These are phyloP conservation scores for Pelodiscus sinensis DNA, from an alignment of 2,113 vertebrate species.

Conservation along the genomic window DNA sequence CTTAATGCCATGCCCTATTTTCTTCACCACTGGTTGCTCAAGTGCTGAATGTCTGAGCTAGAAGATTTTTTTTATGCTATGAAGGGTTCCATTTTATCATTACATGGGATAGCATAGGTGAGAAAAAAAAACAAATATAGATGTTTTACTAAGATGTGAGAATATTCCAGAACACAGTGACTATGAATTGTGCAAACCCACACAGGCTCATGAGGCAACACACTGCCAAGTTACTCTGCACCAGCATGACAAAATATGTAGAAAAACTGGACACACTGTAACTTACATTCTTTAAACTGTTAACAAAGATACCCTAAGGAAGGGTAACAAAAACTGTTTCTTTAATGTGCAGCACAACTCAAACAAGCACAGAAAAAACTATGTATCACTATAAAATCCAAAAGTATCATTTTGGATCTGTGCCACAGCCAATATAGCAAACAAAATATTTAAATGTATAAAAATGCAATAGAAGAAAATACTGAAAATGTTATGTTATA, in stretches of 20 bases:
- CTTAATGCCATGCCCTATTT: background rate
- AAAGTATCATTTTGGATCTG: background rate
- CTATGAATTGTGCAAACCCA: background rate
- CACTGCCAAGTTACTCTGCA: background rate
- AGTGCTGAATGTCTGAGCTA: background rate
- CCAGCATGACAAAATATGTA: accelerated
- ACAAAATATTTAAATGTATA: background rate
- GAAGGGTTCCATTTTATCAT: background rate
- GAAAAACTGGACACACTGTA: background rate
- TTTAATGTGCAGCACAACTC: background rate
- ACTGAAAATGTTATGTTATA: background rate
- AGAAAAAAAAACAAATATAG: background rate
- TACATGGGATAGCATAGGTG: background rate
- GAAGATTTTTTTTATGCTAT: background rate
- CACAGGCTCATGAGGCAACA: background rate
- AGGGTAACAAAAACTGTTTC: background rate
- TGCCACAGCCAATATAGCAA: background rate
- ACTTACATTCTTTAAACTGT: background rate
- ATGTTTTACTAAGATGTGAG: background rate
- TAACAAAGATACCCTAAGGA: background rate
- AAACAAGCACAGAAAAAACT: background rate
- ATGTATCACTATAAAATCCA: background rate
- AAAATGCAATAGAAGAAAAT: background rate
- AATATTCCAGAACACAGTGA: background rate
- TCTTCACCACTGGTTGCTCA: background rate